Conservation (phyloP, 2,888 invertebrate species). For the Zaprionus bogoriensis region DNA sequence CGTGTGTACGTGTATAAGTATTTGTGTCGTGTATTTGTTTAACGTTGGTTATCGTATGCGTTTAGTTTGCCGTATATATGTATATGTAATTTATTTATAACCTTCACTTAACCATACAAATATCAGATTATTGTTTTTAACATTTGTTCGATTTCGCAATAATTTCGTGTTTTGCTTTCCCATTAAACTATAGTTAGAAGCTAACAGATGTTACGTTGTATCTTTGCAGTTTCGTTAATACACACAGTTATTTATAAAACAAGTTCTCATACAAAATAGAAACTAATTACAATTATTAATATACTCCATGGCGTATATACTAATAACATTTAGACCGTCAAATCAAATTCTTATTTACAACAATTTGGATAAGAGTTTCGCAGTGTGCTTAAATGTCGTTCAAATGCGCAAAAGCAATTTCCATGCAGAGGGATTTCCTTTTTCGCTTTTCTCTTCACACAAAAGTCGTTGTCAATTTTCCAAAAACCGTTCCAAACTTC, state of each 20-base stretch:
- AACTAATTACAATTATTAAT: slow-evolving; percentile 70
- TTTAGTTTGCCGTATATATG: slow-evolving; percentile 38
- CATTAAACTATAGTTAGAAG: slow-evolving; percentile 57
- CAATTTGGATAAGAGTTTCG: slow-evolving; percentile 36
- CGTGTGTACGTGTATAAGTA: slow-evolving; percentile 24
- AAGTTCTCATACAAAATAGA: slow-evolving; percentile 67
- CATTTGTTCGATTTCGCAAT: slow-evolving; percentile 46
- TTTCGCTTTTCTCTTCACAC: slow-evolving; percentile 7
- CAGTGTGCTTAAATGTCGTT: not conserved
- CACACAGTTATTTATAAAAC: slow-evolving; percentile 66
- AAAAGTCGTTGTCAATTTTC: slow-evolving; percentile 25
- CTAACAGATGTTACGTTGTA: slow-evolving; percentile 51
- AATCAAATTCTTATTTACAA: slow-evolving; percentile 64
- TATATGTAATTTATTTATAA: slow-evolving; percentile 49
- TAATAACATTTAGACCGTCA: slow-evolving; percentile 52
- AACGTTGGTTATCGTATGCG: slow-evolving; percentile 66
- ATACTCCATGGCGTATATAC: slow-evolving; percentile 22
- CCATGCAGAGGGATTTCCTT: too few relatives aligned
- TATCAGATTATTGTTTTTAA: slow-evolving; percentile 48
- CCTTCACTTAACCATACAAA: slow-evolving; percentile 59
- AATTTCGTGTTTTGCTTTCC: slow-evolving; percentile 6
- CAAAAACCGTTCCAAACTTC: slow-evolving; percentile 21
- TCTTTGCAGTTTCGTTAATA: slow-evolving; percentile 39
- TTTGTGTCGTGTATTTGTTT: slow-evolving; percentile 40
- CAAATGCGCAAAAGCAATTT: slow-evolving; percentile 39